Evolutionary conservation across 2,888 invertebrate genomes (phyloP).

Genomic region (Hirtodrosophila histrioides): DNA sequence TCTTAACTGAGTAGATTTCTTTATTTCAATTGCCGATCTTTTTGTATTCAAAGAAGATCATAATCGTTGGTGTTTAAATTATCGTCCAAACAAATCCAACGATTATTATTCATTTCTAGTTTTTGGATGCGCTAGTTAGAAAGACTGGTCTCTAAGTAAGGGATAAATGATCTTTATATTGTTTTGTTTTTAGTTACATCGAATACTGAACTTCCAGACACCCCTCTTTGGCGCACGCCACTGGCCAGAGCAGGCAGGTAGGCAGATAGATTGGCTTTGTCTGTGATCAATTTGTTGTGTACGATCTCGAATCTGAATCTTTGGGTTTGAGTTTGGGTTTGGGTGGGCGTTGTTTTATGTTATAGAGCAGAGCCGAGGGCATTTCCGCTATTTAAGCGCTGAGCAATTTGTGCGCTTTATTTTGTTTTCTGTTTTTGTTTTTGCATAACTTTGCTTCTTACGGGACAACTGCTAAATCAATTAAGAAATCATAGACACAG

Average conservation of each 20-base stretch:
- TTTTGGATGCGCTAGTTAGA: too few relatives aligned
- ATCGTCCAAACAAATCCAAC: too few relatives aligned
- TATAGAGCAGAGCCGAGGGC: constrained; percentile 38
- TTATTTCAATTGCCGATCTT: too few relatives aligned
- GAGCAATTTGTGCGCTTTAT: constrained; percentile 17
- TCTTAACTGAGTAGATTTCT: too few relatives aligned
- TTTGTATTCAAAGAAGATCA: too few relatives aligned
- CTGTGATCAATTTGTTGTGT: constrained; percentile 43
- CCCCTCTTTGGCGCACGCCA: too few relatives aligned
- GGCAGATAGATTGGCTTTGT: constrained; percentile 24
- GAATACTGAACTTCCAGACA: too few relatives aligned
- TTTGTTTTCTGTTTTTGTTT: constrained; percentile 1
- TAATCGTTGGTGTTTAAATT: too few relatives aligned
- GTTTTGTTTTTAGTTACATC: too few relatives aligned
- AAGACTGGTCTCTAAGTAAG: too few relatives aligned
- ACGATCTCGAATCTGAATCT: constrained; percentile 18
- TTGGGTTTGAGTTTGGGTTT: constrained; percentile 5
- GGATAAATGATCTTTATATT: too few relatives aligned
- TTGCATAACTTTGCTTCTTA: constrained; percentile 33
- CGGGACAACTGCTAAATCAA: constrained; percentile 61
- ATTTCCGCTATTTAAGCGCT: constrained; percentile 50
- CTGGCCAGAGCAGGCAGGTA: constrained; percentile 1
- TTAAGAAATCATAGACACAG: constrained; percentile 70
- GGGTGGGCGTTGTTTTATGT: constrained; percentile 44
- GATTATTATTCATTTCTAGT: too few relatives aligned